phyloP scores from a whole-genome alignment of 2,797 vertebrate genomes.

The Silurus aristotelis region DNA sequence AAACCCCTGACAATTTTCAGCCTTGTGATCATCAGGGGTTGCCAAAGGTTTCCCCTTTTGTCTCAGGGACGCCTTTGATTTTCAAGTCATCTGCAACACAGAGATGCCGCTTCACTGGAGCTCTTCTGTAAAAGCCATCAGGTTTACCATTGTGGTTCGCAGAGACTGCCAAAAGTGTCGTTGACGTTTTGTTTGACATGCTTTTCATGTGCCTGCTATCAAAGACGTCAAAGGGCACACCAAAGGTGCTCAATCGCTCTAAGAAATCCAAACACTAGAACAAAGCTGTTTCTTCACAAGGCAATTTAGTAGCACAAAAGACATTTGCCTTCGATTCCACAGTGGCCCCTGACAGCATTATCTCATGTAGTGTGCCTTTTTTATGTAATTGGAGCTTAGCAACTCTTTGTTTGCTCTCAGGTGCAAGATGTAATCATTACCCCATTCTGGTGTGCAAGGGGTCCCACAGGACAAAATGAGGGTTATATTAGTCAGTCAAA shows the following conservation, averaged over 20 bases:
- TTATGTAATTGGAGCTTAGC: slow-evolving; percentile 1
- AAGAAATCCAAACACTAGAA: slow-evolving; percentile 15
- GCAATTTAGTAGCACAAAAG: slow-evolving; percentile 10
- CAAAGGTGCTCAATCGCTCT: not conserved
- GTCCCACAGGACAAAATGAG: not conserved
- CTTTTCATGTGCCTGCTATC: slow-evolving; percentile 17
- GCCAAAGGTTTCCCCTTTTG: slow-evolving; percentile 1
- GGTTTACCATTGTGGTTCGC: not conserved
- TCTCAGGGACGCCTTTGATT: slow-evolving; percentile 17
- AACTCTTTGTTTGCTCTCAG: not conserved
- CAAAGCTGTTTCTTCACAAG: not conserved
- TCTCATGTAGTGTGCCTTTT: slow-evolving; percentile 3
- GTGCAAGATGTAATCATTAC: slow-evolving; percentile 15
- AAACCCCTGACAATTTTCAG: not conserved
- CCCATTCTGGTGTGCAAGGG: not conserved
- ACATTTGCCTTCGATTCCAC: not conserved
- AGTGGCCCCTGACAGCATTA: not conserved
- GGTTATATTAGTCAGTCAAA: not conserved
- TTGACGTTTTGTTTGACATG: slow-evolving; percentile 15
- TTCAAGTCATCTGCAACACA: slow-evolving; percentile 1
- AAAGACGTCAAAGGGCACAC: not conserved
- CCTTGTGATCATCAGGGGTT: not conserved
- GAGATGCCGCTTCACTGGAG: slow-evolving; percentile 16
- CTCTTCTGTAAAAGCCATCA: not conserved
- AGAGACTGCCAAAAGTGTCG: slow-evolving; percentile 9